phyloP scores from a whole-genome alignment of 2,797 vertebrate species.

The Falco concolor region DNA sequence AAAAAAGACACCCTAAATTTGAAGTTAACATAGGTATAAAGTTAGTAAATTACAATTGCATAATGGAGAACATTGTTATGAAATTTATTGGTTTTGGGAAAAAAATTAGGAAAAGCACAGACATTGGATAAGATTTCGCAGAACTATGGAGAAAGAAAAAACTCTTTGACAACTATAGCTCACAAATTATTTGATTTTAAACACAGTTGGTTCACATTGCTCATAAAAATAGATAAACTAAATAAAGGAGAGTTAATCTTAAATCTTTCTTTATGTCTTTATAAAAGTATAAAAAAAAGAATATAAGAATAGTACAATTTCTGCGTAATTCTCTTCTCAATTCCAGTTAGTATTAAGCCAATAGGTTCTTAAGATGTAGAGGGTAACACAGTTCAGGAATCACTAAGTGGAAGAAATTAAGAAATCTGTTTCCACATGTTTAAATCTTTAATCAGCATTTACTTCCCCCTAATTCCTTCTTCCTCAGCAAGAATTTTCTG shows the following conservation, averaged over 20 bases:
- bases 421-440: background rate
- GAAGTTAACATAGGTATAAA: background rate
- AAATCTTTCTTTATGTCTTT: background rate
- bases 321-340: background rate
- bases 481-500: background rate
- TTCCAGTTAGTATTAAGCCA: background rate
- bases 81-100: background rate
- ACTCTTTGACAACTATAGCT: background rate
- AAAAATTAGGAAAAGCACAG: background rate
- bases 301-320: background rate
- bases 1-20: background rate
- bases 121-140: background rate
- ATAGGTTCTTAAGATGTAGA: background rate
- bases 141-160: background rate
- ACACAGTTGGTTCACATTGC: background rate
- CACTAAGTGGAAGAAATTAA: background rate
- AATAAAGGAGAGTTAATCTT: background rate
- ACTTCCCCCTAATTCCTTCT: background rate
- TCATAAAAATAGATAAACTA: background rate
- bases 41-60: background rate
- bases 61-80: background rate
- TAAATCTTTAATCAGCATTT: background rate
- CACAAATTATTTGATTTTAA: background rate
- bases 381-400: background rate
- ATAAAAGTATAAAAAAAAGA: background rate